These are phyloP conservation scores for Muntiacus reevesi DNA, from an alignment of 2,113 vertebrate genomes.

Conservation along the genomic window DNA sequence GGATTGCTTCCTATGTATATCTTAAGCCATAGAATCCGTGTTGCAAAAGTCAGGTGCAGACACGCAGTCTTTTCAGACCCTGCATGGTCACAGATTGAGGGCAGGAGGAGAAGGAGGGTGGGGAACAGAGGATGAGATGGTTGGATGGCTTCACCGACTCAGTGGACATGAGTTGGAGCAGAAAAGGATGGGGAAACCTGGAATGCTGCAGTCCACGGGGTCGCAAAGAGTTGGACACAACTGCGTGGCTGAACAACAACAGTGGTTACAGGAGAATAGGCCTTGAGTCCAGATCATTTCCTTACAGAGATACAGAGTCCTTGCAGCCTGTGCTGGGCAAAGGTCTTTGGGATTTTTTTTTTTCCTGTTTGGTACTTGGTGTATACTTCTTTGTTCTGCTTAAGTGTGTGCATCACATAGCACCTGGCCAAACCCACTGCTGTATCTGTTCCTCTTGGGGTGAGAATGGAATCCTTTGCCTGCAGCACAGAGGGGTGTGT, in stretches of 20 bases:
- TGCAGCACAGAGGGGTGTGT: not conserved
- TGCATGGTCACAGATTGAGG: not conserved
- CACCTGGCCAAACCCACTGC: not conserved
- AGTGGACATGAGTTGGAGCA: not conserved
- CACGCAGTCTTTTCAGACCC: accelerated
- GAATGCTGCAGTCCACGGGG: not conserved
- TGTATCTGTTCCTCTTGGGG: accelerated
- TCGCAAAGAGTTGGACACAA: not conserved
- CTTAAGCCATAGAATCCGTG: not conserved
- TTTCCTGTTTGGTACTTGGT: not conserved
- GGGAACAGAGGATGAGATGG: not conserved
- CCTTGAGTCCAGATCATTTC: not conserved
- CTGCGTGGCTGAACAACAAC: not conserved
- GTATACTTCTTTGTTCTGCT: not conserved
- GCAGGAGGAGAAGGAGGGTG: not conserved
- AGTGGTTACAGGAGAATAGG: not conserved
- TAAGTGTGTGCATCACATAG: not conserved
- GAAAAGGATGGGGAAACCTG: not conserved
- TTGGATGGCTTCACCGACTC: not conserved
- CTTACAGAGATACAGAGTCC: not conserved
- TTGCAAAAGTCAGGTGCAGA: not conserved
- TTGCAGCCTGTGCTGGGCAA: not conserved
- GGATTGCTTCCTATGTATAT: not conserved
- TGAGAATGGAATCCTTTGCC: too few species aligned
- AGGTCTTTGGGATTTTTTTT: not conserved